Evolutionary conservation across 2,113 vertebrate genomes (phyloP), one percentile per base, ranked within the genome.

Genomic region (Ginglymostoma cirratum): DNA sequence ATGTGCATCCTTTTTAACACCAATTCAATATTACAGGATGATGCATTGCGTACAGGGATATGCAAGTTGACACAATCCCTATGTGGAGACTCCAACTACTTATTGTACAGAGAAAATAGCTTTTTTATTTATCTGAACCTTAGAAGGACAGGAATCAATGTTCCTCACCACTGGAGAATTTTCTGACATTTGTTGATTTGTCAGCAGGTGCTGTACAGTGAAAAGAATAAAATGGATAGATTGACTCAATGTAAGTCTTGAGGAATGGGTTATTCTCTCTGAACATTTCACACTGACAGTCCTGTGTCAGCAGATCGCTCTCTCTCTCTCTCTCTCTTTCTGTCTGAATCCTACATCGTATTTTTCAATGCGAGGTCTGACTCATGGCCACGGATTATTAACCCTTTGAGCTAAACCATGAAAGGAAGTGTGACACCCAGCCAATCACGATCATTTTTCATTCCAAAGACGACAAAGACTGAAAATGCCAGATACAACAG

Each of bases 161-260:
- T 30, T 72, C 42, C 67, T 95, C 94, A 48, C 94, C 94, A 70
- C 94, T 95, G 94, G 94, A 95, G 67, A 95, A 70, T 45, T 95
- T 95, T 76, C 69, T 95, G 94, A 70, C 69, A 95, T 72, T 95
- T 95, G 66, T 45, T 70, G 94, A 52, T 27, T 72, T 69, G 42
- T 72, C 67, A 95, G 94, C 94, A 52, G 38, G 66, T 19, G 30
- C 24, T 45, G 42, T 27, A 34, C 42, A 52, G 42, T 72, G 69
- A 52, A 72, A n/a, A 52, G 38, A 30, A 72, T 95, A 30, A 95
- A 95, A 72, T 95, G 67, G 94, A 52, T 70, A 17, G 17, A 23
- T 17, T 19, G 23, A 24, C 42, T 72, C 42, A 76, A 30, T 70
- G 94, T 19, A 95, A 95, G 42, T 70, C 94, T 45, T 76, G 2